Evolutionary conservation across 2,797 vertebrate genomes (phyloP).

Genomic region (Cuculus canorus): DNA sequence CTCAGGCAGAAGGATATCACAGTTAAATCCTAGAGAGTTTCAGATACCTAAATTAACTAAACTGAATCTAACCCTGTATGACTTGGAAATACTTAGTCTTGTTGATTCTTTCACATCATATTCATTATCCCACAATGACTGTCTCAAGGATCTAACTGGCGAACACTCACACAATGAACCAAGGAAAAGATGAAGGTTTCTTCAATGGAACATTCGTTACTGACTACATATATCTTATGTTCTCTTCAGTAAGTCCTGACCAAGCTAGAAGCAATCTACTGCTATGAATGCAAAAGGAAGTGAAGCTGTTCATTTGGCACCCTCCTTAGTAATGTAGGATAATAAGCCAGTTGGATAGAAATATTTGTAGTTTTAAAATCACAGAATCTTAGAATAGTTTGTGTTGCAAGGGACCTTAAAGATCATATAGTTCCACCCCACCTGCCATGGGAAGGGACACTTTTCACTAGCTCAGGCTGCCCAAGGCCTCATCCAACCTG

Average conservation of each 20-base stretch:
- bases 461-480: too few species aligned
- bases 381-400: too few species aligned
- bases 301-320: not conserved
- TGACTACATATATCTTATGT: not conserved
- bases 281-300: not conserved
- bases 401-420: too few species aligned
- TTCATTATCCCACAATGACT: not conserved
- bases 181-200: not conserved
- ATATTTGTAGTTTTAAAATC: not conserved
- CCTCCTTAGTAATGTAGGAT: not conserved
- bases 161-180: not conserved
- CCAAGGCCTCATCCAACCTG: too few species aligned
- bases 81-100: not conserved
- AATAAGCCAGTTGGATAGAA: not conserved
- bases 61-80: not conserved
- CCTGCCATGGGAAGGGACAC: too few species aligned
- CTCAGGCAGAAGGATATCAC: not conserved
- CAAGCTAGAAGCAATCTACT: not conserved
- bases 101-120: not conserved
- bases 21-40: not conserved
- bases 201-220: not conserved
- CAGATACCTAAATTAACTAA: not conserved
- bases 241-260: not conserved
- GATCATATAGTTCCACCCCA: too few species aligned
- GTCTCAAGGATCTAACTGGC: not conserved